These are phyloP conservation scores for Pteromalus puparum DNA, from an alignment of 1,140 invertebrate species.

Conservation along the genomic window DNA sequence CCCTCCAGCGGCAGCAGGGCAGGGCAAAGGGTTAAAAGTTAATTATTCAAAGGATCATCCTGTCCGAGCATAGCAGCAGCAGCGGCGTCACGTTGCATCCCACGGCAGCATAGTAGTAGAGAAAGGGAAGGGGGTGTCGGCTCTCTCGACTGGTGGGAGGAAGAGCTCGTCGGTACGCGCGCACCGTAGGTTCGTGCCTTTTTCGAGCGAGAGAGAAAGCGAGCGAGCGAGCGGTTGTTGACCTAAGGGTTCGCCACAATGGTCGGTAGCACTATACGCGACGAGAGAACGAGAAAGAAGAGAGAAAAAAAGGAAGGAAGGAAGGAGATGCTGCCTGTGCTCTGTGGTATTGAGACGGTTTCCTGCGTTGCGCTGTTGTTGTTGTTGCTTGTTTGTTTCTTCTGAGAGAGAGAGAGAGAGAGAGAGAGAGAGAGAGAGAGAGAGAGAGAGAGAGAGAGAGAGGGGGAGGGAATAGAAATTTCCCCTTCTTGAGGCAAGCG, in stretches of 20 bases:
- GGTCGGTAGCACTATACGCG: not conserved
- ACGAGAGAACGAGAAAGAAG: not conserved
- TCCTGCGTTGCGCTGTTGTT: not conserved
- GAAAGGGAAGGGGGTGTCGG: slow-evolving; percentile 43
- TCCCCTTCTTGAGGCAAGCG: no score
- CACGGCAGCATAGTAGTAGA: not conserved
- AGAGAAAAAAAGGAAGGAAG: not conserved
- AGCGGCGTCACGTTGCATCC: not conserved
- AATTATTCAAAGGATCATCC: slow-evolving; percentile 10
- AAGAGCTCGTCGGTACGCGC: slow-evolving; percentile 7
- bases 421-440: no score
- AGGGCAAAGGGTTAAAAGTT: not conserved
- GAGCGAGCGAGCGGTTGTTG: slow-evolving; percentile 32
- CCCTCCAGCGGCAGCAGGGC: no score
- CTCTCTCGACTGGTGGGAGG: not conserved
- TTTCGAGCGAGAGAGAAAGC: slow-evolving; percentile 29
- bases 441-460: no score
- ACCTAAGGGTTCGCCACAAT: slow-evolving; percentile 35
- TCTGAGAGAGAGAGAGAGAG: no score
- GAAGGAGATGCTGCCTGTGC: not conserved
- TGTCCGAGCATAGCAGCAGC: not conserved
- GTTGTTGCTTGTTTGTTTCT: no score
- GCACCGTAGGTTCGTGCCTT: slow-evolving; percentile 28
- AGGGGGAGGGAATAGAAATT: no score
- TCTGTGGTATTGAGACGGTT: no score